Evolutionary conservation across 2,113 vertebrate species (phyloP).

Genomic region (Ivindomyrus marchei): DNA sequence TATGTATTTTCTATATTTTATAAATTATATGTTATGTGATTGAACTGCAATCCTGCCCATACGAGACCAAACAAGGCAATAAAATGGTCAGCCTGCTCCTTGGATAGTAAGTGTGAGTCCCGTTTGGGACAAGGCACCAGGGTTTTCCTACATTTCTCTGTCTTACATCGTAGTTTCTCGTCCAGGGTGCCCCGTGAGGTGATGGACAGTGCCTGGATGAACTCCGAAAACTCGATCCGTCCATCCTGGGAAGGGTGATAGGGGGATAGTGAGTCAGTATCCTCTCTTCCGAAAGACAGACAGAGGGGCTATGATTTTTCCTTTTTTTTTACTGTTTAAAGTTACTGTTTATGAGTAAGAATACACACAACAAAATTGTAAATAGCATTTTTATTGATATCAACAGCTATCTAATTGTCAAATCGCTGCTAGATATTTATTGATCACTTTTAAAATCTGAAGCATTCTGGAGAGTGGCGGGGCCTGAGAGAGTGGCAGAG

Average conservation of each 20-base stretch:
- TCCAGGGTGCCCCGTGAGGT: conserved; percentile 94
- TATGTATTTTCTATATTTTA: background rate
- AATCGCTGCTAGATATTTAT: too few species aligned
- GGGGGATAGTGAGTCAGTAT: conserved; percentile 17
- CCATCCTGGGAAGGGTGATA: conserved; percentile 68
- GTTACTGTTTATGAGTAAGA: background rate
- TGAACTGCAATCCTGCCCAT: background rate
- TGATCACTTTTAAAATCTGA: too few species aligned
- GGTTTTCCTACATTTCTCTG: background rate
- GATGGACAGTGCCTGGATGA: conserved; percentile 96
- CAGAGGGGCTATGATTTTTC: conserved; percentile 44
- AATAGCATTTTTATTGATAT: background rate
- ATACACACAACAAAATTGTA: background rate
- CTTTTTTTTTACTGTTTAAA: conserved; percentile 3
- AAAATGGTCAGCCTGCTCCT: background rate
- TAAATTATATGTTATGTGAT: background rate
- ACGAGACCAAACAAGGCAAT: background rate
- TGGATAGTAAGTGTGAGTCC: background rate
- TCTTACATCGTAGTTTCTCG: conserved; percentile 94
- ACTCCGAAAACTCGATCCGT: conserved; percentile 94
- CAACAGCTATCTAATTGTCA: background rate
- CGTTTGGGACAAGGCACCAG: background rate
- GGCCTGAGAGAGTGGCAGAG: too few species aligned
- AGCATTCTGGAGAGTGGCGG: too few species aligned
- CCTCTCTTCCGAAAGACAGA: conserved; percentile 26